Evolutionary conservation across 2,797 vertebrate species (phyloP), one percentile per base, ranked within the genome.

Genomic region (Melanotaenia boesemani): DNA sequence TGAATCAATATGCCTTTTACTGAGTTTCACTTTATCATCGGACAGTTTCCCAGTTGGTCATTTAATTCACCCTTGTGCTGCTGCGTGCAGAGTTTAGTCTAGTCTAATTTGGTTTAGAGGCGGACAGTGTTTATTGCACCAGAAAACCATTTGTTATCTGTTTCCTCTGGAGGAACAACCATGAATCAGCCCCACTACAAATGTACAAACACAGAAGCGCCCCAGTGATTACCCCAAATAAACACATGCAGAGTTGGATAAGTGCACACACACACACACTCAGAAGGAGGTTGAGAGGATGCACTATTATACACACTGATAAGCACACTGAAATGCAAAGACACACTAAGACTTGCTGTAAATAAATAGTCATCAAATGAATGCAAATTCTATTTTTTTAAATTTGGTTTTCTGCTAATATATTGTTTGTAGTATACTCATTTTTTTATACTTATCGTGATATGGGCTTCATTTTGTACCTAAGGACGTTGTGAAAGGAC

Each of bases 151-250:
- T 93, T 88, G 83, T 91, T 91, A 88, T 88, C 82, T 63, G 76
- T 90, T 92, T 90, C 89, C 88, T 86, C 74, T 79, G 71, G 72
- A 88, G 88, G 69, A 83, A 70, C 69, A 44, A 63, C 79, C 86
- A 91, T 91, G 87, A 92, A 93, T 92, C 89, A 93, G 74, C 76
- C 87, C 73, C 34, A 15, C 74, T 89, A 83, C 80, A 79, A 85
- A 91, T 83, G 85, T 90, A 90, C 90, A 91, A 89, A 93, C 88
- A 92, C 88, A 88, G 85, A 91, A 90, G 90, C 82, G 67, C 76
- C 74, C 74, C 67, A 55, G 72, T 92, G 88, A 90, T 91, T 90
- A 92, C 84, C 86, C 81, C 86, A 92, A 90, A 92, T 91, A 91
- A 91, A 91, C 88, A 91, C 79, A 72, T 41, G 30, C 71, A 80